These are phyloP conservation scores for Aphelocoma californica DNA, from an alignment of 2,797 vertebrate species.

Conservation along the genomic window DNA sequence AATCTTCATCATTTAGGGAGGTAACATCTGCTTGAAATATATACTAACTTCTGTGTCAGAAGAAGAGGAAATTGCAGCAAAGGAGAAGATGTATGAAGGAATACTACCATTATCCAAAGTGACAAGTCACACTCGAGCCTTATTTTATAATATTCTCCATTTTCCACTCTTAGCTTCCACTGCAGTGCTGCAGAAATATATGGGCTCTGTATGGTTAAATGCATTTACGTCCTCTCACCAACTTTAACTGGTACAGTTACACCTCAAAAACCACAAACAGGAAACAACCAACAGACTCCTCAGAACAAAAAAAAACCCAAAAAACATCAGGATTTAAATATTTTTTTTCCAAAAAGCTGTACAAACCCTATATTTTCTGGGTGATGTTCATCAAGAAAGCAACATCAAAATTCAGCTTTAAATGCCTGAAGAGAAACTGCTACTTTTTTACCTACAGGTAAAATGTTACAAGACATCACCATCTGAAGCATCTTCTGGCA, in stretches of 20 bases:
- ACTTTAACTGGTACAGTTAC: not conserved
- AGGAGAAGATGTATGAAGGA: not conserved
- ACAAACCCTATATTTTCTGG: not conserved
- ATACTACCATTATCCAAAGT: not conserved
- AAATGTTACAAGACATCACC: not conserved
- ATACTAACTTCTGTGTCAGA: not conserved
- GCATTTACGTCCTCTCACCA: not conserved
- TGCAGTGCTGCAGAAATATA: not conserved
- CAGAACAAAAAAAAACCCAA: not conserved
- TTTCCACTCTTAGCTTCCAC: not conserved
- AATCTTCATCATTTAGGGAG: not conserved
- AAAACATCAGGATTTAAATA: not conserved
- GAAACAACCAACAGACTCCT: not conserved
- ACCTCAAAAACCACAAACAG: conserved; percentile 4
- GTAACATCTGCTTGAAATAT: not conserved
- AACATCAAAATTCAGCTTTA: not conserved
- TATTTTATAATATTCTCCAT: not conserved
- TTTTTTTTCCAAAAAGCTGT: not conserved
- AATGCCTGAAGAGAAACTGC: not conserved
- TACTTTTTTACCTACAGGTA: not conserved
- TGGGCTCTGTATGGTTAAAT: not conserved
- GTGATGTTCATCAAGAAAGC: not conserved
- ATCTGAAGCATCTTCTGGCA: not conserved
- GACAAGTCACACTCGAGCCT: not conserved
- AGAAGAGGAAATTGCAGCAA: not conserved